phyloP scores from a whole-genome alignment of 1,140 invertebrate genomes.

The Bombus turneri region DNA sequence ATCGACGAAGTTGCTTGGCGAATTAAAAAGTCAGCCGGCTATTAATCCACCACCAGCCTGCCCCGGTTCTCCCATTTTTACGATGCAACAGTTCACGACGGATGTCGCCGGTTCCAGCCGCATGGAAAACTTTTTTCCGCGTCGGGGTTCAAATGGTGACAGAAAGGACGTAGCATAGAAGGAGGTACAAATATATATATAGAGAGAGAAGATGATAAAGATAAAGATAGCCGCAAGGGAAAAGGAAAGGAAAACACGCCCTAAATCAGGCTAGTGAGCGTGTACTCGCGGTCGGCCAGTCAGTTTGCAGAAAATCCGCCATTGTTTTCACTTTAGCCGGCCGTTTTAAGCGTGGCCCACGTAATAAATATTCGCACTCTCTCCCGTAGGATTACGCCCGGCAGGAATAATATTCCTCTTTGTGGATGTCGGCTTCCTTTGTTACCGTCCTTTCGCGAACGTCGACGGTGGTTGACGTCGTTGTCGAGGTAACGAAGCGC shows the following conservation, averaged over 20 bases:
- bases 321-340: conserved; percentile 78
- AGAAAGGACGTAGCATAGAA: background rate
- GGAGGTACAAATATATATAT: background rate
- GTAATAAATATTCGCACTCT: conserved; percentile 79
- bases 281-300: conserved; percentile 68
- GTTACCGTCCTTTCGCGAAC: conserved; percentile 72
- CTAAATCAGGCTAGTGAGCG: conserved; percentile 71
- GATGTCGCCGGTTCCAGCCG: conserved; percentile 12
- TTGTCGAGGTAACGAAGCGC: conserved; percentile 66
- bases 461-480: conserved; percentile 69
- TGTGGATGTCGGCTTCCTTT: conserved; percentile 74
- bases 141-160: background rate
- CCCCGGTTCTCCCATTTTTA: conserved; percentile 41
- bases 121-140: conserved; percentile 34
- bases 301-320: conserved; percentile 76
- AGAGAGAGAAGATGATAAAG: background rate
- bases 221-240: background rate
- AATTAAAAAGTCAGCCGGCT: conserved; percentile 47
- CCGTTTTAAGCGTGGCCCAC: conserved; percentile 73
- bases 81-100: conserved; percentile 38
- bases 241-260: conserved; percentile 42
- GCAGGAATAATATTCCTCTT: conserved; percentile 79
- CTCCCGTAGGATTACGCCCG: conserved; percentile 73
- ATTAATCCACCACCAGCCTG: conserved; percentile 31
- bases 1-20: conserved; percentile 37